Evolutionary conservation across 2,113 vertebrate species (phyloP), one percentile per base, ranked within the genome.

Genomic region (Elgaria multicarinata): DNA sequence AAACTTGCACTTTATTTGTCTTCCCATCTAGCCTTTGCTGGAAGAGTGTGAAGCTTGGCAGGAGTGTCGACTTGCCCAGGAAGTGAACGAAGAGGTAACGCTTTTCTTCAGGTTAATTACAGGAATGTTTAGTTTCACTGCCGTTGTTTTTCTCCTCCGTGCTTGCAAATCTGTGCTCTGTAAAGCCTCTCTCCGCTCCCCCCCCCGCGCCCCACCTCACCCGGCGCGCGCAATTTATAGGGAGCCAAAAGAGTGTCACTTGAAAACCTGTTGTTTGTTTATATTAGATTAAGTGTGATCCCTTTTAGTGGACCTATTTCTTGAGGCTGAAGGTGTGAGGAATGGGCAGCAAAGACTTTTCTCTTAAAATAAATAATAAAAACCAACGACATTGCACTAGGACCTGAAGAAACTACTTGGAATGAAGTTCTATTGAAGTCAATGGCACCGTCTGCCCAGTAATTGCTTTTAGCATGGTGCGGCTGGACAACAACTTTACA

Each of bases 41-140:
- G 97, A 97, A 93, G 97, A 97, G 93, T 96, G 95, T 58, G 94
- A 95, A 93, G 96, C 97, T 85, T 98, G 98, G 98, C 96, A 97
- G 88, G 96, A 96, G 91, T 95, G 97, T 82, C 96, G 91, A 76
- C 97, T 98, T 83, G 98, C 96, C 93, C 95, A 92, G 96, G 97
- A 97, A 98, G 98, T 99, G 96, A 97, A 95, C 94, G 93, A 94
- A 86, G 98, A 99, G 99, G 98, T 98, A 98, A 28, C 44, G 85
- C 28, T 81, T 62, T 91, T 31, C 5, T 2, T 81, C 1, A 75
- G 55, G 1, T 12, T 26, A 3, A 42, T 44, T 31, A 18, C 6
- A 12, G 20, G 0, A 10, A 0, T 44, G 0, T 0, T 0, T 28
- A 6, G 18, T 44, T 44, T 55, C 28, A 69, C 2, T n/a, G 81